Percentiles rank a stretch among this genome's conserved stretches.
Conservation (phyloP, 2,888 invertebrate species). For the Apocheima hispidaria region DNA sequence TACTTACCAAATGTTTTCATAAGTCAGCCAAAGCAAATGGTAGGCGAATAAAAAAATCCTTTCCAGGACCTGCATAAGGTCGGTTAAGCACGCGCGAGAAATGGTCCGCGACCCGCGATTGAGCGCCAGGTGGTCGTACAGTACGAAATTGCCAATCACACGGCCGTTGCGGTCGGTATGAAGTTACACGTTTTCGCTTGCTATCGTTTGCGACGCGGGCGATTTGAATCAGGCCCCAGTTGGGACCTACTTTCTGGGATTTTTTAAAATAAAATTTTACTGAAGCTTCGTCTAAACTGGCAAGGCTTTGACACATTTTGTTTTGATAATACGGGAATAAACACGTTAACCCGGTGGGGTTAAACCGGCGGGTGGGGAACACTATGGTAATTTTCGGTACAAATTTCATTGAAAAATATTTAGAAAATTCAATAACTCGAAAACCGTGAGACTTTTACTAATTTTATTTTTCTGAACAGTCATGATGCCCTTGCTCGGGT, state of each 20-base stretch:
- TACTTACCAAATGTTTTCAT: neutral
- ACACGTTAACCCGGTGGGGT: no score
- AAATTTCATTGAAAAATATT: no score
- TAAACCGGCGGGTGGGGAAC: no score
- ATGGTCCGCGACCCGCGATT: conserved; percentile 37
- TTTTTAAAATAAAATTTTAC: neutral
- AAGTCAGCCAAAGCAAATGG: neutral
- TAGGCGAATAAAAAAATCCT: conserved; percentile 11
- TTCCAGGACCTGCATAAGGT: conserved; percentile 28
- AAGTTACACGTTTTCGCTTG: conserved; percentile 42
- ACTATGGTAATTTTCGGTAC: no score
- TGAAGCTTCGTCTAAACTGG: no score
- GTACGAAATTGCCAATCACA: conserved; percentile 55
- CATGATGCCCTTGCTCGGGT: no score
- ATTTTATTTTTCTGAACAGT: no score
- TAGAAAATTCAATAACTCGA: no score
- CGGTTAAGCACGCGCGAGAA: conserved; percentile 40
- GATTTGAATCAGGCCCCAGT: conserved; percentile 36
- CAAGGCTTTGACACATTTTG: no score
- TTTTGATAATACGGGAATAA: no score
- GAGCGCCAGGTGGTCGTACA: conserved; percentile 45
- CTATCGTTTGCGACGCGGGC: conserved; percentile 34
- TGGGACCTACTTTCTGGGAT: neutral
- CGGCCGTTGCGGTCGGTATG: conserved; percentile 48
- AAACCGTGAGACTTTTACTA: no score